Evolutionary conservation across 2,113 vertebrate genomes (phyloP), one percentile per base, ranked within the genome.

Genomic region (Arizona elegans): DNA sequence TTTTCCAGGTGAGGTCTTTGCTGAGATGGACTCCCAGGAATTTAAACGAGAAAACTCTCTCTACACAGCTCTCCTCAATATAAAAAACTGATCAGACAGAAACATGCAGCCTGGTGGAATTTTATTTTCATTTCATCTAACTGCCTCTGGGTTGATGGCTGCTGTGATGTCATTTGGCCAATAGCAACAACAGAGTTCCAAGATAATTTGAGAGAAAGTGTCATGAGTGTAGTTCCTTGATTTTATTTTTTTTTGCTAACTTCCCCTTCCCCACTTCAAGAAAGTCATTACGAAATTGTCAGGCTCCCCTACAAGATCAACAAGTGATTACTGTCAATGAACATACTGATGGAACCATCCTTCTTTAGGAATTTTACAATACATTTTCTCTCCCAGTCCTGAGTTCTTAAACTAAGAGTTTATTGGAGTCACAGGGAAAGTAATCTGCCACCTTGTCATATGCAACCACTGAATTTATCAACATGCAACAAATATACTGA

Each of bases 401-500:
- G 92, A 90, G 29, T 43, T 94, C 92, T 94, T 95, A 95, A 93
- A 55, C 38, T 90, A 94, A 96, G 96, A 96, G 92, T 86, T 94
- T 94, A 89, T 70, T 96, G 92, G 94, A 94, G 19, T 88, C 81
- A n/a, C 58, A 94, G 43, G 65, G 94, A 95, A 95, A 93, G 90
- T 94, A 94, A 95, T 58, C 38, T 90, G 86, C 91, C 88, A 92
- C 56, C 90, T 92, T 88, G 90, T 65, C 90, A 59, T 89, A 92
- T 11, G 9, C 90, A 90, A 88, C 21, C 94, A 54, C 75, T 94
- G 90, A 94, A 94, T 92, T 65, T 93, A 92, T 90, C 90, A 62
- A 88, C 89, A 93, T 54, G 52, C 55, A 93, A 70, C 15, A 86
- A 90, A 88, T 94, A 94, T 92, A 95, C 9, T 86, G 88, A 96